phyloP scores from a whole-genome alignment of 2,113 vertebrate genomes.

The Urocolius indicus region DNA sequence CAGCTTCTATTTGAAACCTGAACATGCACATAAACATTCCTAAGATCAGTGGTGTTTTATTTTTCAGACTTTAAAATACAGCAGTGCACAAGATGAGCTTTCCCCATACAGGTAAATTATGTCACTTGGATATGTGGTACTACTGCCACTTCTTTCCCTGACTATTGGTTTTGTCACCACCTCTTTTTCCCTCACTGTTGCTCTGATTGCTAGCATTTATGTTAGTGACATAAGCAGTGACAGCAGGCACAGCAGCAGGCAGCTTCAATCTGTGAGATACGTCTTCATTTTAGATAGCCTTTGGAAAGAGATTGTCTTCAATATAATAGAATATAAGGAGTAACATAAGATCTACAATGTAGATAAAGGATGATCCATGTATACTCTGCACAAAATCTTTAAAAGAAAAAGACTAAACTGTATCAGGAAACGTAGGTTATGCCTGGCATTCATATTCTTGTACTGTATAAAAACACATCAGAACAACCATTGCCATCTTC shows the following conservation, averaged over 20 bases:
- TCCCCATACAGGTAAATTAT: background rate
- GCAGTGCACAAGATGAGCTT: background rate
- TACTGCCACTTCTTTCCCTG: background rate
- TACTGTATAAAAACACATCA: background rate
- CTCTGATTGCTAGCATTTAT: background rate
- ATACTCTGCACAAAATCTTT: background rate
- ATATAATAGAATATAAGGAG: background rate
- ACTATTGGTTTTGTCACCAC: background rate
- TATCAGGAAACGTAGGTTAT: background rate
- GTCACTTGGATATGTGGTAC: background rate
- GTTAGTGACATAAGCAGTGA: background rate
- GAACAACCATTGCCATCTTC: background rate
- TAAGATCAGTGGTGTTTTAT: background rate
- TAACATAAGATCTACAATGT: background rate
- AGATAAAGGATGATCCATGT: background rate
- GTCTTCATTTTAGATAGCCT: background rate
- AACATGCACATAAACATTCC: background rate
- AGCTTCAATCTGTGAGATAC: background rate
- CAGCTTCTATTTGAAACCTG: background rate
- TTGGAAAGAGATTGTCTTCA: background rate
- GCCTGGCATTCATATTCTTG: background rate
- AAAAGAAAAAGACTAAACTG: background rate
- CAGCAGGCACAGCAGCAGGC: constrained; percentile 13
- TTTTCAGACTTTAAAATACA: background rate
- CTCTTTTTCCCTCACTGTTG: background rate